Base-by-base conservation (phyloP, 92 coral and sea anemone species). In the Porites lobata region DNA sequence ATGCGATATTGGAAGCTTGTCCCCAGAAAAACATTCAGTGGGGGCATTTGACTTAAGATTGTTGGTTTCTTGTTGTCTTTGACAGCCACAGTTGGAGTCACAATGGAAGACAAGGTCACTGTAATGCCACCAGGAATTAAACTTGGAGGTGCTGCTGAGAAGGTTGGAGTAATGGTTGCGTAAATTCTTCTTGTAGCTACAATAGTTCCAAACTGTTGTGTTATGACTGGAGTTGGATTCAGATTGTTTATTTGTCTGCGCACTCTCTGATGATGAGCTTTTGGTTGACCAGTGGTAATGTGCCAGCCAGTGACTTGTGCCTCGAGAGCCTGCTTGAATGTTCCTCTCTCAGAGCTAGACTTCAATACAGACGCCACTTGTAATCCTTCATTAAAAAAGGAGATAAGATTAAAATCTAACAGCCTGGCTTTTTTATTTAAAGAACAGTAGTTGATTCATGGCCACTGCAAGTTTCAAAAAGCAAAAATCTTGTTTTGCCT, bases 291-390 rank as follows among this genome's bases (percentile, higher is more conserved):
- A 70, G 96, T 92, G 21, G 96, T 90, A 78, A 98, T 94, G 66
- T 98, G 98, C 99, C 99, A 98, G 51, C 94, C 98, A 82, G 88
- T 88, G 47, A 98, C 96, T 50, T 98, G 99, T 54, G 92, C 92
- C 1, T 89, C 80, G 17, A 98, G 84, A 32, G 91, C 91, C 50
- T 80, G 88, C 75, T 86, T 68, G 66, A 98, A 98, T 18, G 93
- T 93, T 52, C 96, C 98, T 14, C 91, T 96, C 75, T 92, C 96
- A 38, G 99, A 92, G 62, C 98, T 93, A 72, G 98, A 95, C 80
- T 96, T 98, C 21, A 98, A 90, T 83, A 90, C 67, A 6, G 96
- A 92, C n/a, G 95, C 98, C 71, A 93, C 91, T 67, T 85, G 85
- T 59, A 90, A 88, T 57, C 98, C 98, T 96, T 69, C n/a, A 75